Conservation (phyloP, 1,140 invertebrate genomes). For the Lepidurus packardi region DNA sequence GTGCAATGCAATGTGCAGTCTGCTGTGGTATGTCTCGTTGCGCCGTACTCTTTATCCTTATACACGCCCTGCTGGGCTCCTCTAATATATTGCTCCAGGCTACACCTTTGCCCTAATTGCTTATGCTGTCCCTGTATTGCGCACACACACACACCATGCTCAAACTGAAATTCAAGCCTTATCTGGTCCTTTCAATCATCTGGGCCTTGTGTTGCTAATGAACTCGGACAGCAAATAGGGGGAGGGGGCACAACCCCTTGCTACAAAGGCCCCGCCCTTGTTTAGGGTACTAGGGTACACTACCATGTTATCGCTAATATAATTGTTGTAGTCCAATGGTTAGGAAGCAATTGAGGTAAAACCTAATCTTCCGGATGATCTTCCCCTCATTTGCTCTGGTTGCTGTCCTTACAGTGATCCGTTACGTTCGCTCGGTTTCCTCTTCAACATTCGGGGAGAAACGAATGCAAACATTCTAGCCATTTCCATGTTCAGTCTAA, state of each 20-base stretch:
- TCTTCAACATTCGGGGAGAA: too few species aligned
- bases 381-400: too few species aligned
- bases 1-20: neutral
- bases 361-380: neutral
- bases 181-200: slow-evolving; percentile 19
- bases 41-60: slow-evolving; percentile 11
- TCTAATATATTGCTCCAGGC: slow-evolving; percentile 14
- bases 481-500: too few species aligned
- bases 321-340: neutral
- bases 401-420: too few species aligned
- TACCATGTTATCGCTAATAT: neutral
- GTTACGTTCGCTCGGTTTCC: too few species aligned
- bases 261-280: neutral
- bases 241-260: neutral
- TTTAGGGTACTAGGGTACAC: neutral
- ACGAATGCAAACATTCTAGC: too few species aligned
- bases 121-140: slow-evolving; percentile 10
- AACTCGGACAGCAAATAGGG: slow-evolving; percentile 11
- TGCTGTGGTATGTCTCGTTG: slow-evolving; percentile 4
- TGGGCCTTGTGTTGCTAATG: slow-evolving; percentile 14
- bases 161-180: neutral
- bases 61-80: slow-evolving; percentile 7
- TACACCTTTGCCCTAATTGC: slow-evolving; percentile 13
- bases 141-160: neutral
- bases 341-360: neutral